These are phyloP conservation scores for Ursus arctos DNA, from an alignment of 2,113 vertebrate species.

Conservation along the genomic window DNA sequence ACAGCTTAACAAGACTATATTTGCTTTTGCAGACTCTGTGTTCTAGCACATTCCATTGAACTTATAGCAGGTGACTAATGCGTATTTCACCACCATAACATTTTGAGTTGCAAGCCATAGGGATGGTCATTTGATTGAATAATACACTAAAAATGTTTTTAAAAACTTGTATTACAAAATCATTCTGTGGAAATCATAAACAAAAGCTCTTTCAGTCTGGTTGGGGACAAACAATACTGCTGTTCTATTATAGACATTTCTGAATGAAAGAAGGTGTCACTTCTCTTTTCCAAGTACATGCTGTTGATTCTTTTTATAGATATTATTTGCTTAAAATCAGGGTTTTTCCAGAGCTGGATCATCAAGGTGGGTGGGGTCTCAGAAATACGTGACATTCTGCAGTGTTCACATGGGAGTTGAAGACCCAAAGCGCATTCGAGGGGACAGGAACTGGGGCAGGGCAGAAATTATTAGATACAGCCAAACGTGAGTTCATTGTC, in stretches of 20 bases:
- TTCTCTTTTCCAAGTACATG: neutral
- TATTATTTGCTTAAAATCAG: conserved; percentile 29
- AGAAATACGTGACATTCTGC: neutral
- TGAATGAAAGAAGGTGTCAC: neutral
- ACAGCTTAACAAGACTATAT: conserved; percentile 64
- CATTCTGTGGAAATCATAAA: conserved; percentile 33
- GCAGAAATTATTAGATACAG: neutral
- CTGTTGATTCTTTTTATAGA: neutral
- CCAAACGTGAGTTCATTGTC: neutral
- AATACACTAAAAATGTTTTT: conserved; percentile 55
- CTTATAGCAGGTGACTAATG: conserved; percentile 77
- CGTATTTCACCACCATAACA: conserved; percentile 66
- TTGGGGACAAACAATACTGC: neutral
- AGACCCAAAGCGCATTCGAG: neutral
- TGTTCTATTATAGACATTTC: neutral
- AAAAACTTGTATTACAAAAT: conserved; percentile 50
- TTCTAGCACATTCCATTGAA: conserved; percentile 69
- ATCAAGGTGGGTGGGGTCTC: neutral
- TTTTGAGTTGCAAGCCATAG: conserved; percentile 53
- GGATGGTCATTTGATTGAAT: conserved; percentile 64
- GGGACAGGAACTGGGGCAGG: neutral
- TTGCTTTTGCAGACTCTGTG: conserved; percentile 69
- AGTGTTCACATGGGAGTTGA: neutral
- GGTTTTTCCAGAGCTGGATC: neutral
- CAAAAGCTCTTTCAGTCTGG: neutral